Evolutionary conservation across 2,888 invertebrate species (phyloP), one percentile per base, ranked within the genome.

Genomic region (Nemoura dubitans): DNA sequence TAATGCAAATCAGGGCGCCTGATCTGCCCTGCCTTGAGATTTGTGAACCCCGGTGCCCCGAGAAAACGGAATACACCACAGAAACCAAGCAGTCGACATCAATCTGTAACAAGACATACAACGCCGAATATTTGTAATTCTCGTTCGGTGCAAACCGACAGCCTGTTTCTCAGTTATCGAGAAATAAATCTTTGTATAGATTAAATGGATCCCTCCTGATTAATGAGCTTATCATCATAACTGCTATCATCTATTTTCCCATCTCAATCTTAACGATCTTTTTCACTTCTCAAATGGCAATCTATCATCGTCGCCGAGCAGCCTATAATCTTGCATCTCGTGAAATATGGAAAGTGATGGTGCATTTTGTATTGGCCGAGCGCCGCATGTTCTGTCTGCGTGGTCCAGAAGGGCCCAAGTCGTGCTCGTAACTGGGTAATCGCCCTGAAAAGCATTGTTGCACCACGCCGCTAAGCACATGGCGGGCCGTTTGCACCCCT

Each of bases 131-230:
- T 21, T 59, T 59, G 59, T 59, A 59, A 59, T 59, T 59, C 59
- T 21, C 3, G 21, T 14, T 59, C 59, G n/a, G n/a, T n/a, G 14
- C 59, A 10, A 10, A 7, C 21, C 59, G 59, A 59, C 59, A 59
- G 21, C 3, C 59, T 59, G 59, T 59, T 59, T 59, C 59, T 59
- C 16, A 59, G 59, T 59, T 59, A 59, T 59, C 59, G 59, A 14
- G 16, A 59, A 59, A 59, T 59, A 59, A 59, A 59, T 59, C 59
- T 59, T 59, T 59, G 59, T 10, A 59, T 59, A 59, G 10, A 59
- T 59, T 59, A 59, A 59, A 59, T 59, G 59, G 59, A 59, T 59
- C 59, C 59, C 59, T 59, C 59, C 59, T 59, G 59, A 59, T 59
- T 59, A 59, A 59, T 59, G 59, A 59, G 59, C 59, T 59, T 59